Evolutionary conservation across 37 sponge, comb jelly and placozoan species (phyloP).

Genomic region (Eunapius fragilis): DNA sequence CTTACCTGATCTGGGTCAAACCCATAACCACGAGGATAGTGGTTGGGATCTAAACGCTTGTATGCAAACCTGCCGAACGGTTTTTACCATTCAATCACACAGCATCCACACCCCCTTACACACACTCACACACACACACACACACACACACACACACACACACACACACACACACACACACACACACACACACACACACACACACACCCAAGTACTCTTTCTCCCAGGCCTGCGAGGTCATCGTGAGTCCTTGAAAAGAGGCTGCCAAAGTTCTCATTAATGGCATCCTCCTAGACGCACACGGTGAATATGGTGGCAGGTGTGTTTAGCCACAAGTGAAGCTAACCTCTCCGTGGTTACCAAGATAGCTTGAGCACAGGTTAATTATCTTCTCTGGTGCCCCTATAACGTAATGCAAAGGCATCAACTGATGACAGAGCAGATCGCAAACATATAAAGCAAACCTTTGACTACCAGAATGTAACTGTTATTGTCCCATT

Average conservation of each 20-base stretch:
- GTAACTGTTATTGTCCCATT: conserved; percentile 57
- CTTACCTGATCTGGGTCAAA: conserved; percentile 81
- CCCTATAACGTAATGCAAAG: conserved; percentile 20
- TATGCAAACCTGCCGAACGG: conserved; percentile 91
- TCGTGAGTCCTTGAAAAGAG: conserved; percentile 72
- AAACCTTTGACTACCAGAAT: conserved; percentile 93
- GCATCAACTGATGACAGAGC: neutral
- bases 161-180: too few relatives aligned
- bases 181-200: conserved; percentile 95
- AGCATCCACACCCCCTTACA: too few relatives aligned
- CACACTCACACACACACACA: too few relatives aligned
- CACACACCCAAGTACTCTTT: conserved; percentile 93
- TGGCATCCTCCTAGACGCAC: conserved; percentile 25
- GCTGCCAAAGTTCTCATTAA: conserved; percentile 48
- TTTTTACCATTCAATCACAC: too few relatives aligned
- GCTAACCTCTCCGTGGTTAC: conserved; percentile 59
- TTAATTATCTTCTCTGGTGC: conserved; percentile 92
- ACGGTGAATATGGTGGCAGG: too few relatives aligned
- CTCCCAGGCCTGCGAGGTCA: conserved; percentile 92
- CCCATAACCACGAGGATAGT: conserved; percentile 78
- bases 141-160: neutral
- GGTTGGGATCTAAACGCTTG: conserved; percentile 35
- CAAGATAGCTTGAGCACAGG: conserved; percentile 66
- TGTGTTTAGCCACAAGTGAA: too few relatives aligned
- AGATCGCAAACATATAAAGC: neutral